Evolutionary conservation across 64 coral and sea anemone genomes (phyloP).

Genomic region (Dendronephthya gigantea): DNA sequence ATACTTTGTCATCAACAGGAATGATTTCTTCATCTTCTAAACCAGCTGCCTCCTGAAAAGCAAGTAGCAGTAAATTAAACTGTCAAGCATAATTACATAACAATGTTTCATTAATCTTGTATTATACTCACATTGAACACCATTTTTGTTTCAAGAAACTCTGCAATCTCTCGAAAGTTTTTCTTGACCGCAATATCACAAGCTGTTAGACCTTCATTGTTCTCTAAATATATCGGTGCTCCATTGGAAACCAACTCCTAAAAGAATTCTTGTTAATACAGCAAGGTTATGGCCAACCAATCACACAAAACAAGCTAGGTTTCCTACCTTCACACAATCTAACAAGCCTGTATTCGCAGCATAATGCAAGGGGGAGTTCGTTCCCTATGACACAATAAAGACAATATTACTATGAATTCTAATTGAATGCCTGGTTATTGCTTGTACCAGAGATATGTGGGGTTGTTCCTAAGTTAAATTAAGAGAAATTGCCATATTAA

Average conservation of each 20-base stretch:
- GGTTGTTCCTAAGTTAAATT: no score
- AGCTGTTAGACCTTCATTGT: conserved; percentile 66
- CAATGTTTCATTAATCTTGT: no score
- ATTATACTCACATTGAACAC: conserved; percentile 77
- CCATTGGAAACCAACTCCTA: conserved; percentile 66
- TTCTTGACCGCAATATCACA: conserved; percentile 90
- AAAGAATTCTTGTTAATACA: background rate
- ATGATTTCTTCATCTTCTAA: conserved; percentile 12
- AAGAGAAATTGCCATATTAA: no score
- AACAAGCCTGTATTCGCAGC: conserved; percentile 64
- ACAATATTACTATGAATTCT: no score
- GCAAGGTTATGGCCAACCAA: no score
- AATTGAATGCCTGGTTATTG: no score
- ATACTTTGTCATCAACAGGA: conserved; percentile 3
- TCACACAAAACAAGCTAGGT: background rate
- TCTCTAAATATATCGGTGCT: conserved; percentile 80
- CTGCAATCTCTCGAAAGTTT: conserved; percentile 67
- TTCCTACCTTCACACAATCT: conserved; percentile 82
- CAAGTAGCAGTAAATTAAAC: no score
- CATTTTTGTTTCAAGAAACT: conserved; percentile 96
- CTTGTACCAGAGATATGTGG: no score
- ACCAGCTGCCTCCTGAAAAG: background rate
- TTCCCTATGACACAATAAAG: conserved; percentile 30
- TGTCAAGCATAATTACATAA: no score
- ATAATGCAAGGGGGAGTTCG: conserved; percentile 80